phyloP scores from a whole-genome alignment of 2,113 vertebrate species.

The Noctilio leporinus region DNA sequence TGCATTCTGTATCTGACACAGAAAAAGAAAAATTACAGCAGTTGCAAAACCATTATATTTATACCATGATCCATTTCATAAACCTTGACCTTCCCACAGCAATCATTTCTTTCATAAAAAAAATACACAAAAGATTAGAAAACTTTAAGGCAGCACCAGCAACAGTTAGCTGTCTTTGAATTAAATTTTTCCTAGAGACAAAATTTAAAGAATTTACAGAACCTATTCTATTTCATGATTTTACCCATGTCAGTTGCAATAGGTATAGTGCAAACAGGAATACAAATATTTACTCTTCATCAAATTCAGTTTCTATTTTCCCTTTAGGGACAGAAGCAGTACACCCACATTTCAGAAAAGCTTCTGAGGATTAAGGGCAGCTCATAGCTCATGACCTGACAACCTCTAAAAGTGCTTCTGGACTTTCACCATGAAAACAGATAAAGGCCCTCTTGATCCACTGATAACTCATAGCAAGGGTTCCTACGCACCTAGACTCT shows the following conservation, averaged over 20 bases:
- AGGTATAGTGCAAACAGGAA: neutral
- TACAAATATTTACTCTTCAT: neutral
- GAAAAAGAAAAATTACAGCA: slow-evolving; percentile 11
- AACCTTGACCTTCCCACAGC: neutral
- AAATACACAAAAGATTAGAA: neutral
- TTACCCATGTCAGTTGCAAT: neutral
- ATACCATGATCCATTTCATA: neutral
- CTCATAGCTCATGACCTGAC: neutral
- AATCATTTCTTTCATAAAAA: slow-evolving; percentile 21
- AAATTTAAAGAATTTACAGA: slow-evolving; percentile 16
- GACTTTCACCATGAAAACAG: neutral
- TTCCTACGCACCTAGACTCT: neutral
- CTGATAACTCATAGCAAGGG: neutral
- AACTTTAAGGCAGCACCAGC: slow-evolving; percentile 52
- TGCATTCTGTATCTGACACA: neutral
- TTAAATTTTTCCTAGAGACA: slow-evolving; percentile 16
- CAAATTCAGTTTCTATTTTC: neutral
- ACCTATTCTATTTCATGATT: neutral
- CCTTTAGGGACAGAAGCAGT: neutral
- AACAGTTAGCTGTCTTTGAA: slow-evolving; percentile 50
- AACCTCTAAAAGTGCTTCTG: neutral
- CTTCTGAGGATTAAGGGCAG: neutral
- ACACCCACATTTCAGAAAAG: neutral
- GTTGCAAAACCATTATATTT: neutral
- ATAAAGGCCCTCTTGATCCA: neutral